These are phyloP conservation scores for Nasonia oneida DNA, from an alignment of 2,888 invertebrate genomes.

Conservation along the genomic window DNA sequence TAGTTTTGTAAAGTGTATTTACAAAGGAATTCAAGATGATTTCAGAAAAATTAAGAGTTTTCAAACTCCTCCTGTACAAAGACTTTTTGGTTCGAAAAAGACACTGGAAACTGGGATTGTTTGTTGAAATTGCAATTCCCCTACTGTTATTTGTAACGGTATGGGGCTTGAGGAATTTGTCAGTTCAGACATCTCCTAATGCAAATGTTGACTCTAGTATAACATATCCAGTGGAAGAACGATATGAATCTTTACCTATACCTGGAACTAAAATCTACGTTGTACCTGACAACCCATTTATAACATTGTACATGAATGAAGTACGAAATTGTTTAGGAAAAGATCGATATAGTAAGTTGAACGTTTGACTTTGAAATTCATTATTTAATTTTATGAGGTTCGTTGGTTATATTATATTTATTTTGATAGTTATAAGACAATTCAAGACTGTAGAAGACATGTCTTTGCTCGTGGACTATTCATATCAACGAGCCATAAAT, in stretches of 20 bases:
- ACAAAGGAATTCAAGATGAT: not conserved
- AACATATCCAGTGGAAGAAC: not conserved
- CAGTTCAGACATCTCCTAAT: conserved; percentile 40
- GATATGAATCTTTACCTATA: not conserved
- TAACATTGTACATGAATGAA: conserved; percentile 1
- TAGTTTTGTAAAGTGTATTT: not conserved
- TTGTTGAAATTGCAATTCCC: conserved; percentile 69
- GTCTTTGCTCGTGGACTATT: conserved; percentile 56
- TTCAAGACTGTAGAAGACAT: conserved; percentile 66
- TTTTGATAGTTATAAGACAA: not conserved
- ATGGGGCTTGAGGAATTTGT: conserved; percentile 63
- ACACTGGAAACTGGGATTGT: conserved; percentile 68
- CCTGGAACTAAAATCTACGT: not conserved
- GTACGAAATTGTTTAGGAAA: conserved; percentile 25
- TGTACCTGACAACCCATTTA: conserved; percentile 36
- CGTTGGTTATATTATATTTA: not conserved
- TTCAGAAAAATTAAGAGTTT: conserved; percentile 60
- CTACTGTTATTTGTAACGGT: conserved; percentile 67
- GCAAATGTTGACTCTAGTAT: not conserved
- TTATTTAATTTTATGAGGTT: not conserved
- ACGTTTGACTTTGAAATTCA: not conserved
- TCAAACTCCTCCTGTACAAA: conserved; percentile 69
- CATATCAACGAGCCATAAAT: conserved; percentile 26
- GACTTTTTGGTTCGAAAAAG: conserved; percentile 69
- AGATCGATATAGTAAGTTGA: conserved; percentile 3